These are phyloP conservation scores for Sinocyclocheilus grahami DNA, from an alignment of 2,113 vertebrate genomes.

Conservation along the genomic window DNA sequence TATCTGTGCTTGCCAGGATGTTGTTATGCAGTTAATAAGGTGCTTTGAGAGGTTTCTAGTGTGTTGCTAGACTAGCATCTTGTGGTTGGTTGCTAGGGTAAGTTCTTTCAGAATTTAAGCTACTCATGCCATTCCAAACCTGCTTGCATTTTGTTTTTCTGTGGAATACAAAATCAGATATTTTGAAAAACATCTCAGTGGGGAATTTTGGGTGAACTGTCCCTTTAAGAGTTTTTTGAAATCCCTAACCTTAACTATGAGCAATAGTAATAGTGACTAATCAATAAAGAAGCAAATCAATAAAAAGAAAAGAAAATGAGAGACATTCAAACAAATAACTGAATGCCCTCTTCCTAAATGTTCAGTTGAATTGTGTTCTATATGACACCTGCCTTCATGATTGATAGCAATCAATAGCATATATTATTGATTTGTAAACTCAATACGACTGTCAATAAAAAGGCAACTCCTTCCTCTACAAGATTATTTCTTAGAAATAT, in stretches of 20 bases:
- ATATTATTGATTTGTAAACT: constrained; percentile 11
- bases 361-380: neutral
- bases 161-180: neutral
- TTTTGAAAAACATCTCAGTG: neutral
- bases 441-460: neutral
- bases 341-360: neutral
- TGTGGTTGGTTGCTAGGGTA: neutral
- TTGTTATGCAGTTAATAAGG: neutral
- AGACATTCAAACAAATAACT: neutral
- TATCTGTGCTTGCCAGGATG: neutral
- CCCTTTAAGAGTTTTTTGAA: neutral
- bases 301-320: neutral
- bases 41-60: neutral
- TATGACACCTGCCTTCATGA: neutral
- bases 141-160: neutral
- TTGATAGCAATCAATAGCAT: constrained; percentile 16
- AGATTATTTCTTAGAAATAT: neutral
- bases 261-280: neutral
- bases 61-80: neutral
- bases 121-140: neutral
- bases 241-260: neutral
- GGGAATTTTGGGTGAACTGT: neutral
- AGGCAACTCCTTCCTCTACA: neutral
- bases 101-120: neutral
- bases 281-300: neutral